Percentiles rank a stretch among this genome's conserved stretches.
phyloP scores from a whole-genome alignment of 2,888 invertebrate genomes.

The Eilema sororculum region DNA sequence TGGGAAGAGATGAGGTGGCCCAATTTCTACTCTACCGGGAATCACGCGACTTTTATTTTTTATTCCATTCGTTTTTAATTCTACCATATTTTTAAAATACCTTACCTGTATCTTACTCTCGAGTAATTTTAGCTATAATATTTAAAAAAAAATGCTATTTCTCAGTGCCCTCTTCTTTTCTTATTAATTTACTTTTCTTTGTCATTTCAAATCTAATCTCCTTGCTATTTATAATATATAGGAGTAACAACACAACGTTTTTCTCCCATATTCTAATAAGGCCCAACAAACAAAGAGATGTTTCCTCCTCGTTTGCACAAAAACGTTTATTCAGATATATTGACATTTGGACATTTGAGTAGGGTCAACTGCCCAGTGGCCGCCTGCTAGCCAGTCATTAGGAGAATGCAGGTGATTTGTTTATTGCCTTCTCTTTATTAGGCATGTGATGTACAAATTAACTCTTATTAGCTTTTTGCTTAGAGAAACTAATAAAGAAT shows the following conservation, averaged over 20 bases:
- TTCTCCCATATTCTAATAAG: constrained; percentile 13
- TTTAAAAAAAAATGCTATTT: no score
- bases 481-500: background rate
- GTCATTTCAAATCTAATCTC: background rate
- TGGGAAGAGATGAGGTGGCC: no score
- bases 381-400: constrained; percentile 29
- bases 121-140: no score
- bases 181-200: no score
- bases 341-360: constrained; percentile 29
- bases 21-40: no score
- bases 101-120: no score
- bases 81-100: no score
- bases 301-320: constrained; percentile 15
- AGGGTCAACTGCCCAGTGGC: constrained; percentile 28
- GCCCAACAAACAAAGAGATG: constrained; percentile 15
- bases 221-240: background rate
- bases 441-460: background rate
- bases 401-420: constrained; percentile 27
- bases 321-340: constrained; percentile 30
- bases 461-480: background rate
- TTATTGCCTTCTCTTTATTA: background rate
- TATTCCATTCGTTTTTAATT: no score
- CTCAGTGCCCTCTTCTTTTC: no score
- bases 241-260: background rate
- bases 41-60: no score